These are phyloP conservation scores for Diarsia mendica DNA, from an alignment of 2,888 invertebrate species.

Conservation along the genomic window DNA sequence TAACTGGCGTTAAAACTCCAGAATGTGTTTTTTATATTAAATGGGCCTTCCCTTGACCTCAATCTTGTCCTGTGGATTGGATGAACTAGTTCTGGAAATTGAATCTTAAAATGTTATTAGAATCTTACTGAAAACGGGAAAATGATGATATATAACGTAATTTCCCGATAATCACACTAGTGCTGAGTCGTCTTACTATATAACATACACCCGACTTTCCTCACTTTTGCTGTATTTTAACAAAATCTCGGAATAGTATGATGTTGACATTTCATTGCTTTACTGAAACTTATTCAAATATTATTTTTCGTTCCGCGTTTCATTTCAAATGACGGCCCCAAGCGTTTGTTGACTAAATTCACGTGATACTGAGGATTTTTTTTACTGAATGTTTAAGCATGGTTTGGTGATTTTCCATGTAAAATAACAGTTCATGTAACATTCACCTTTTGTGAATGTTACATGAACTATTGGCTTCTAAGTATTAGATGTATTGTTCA, in stretches of 20 bases:
- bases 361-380: constrained; percentile 15
- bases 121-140: no score
- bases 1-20: constrained; percentile 7
- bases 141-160: no score
- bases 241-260: constrained; percentile 30
- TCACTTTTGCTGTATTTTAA: constrained; percentile 26
- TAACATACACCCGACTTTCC: constrained; percentile 6
- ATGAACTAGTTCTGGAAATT: no score
- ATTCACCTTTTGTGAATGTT: constrained; percentile 23
- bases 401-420: no score
- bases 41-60: no score
- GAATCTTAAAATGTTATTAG: no score
- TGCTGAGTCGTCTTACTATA: constrained; percentile 4
- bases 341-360: constrained; percentile 49
- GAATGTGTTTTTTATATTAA: not conserved
- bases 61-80: no score
- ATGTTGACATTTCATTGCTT: constrained; percentile 43
- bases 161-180: constrained; percentile 15
- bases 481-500: constrained; percentile 4
- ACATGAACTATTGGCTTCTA: constrained; percentile 19
- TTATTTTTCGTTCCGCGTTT: constrained; percentile 55
- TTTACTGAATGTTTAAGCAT: constrained; percentile 16
- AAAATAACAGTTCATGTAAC: no score
- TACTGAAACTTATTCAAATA: constrained; percentile 52
- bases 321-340: constrained; percentile 40